Base-by-base conservation (phyloP, 30 jellyfish, hydroid and myxozoan genomes). In the Phacellophora camtschatica region DNA sequence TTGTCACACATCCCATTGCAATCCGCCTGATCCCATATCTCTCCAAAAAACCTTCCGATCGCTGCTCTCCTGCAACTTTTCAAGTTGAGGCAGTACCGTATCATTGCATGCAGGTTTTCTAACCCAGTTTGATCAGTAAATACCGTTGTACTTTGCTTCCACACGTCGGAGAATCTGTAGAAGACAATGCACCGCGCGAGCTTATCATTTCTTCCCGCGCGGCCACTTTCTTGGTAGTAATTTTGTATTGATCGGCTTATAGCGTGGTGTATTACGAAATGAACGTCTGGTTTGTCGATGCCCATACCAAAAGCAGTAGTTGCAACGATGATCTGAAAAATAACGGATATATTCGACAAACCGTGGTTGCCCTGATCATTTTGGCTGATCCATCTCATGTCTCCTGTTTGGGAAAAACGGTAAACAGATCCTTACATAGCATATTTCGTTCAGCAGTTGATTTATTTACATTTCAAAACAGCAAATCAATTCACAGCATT, bases 241-340 rank as follows among this genome's bases (percentile, higher is more conserved):
- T 92, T 92, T 49, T 85, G 97, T 46, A 92, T 73, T 24, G 98
- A 92, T 71, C 81, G 85, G 85, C 98, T 92, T 23, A 86, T 77
- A 6, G 98, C 69, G 76, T 85, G 70, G 58, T 92, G 98, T 31
- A 92, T 92, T 55, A 92, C 97, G 55, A 92, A 92, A 0, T 95
- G 88, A 25, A 92, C 98, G 67, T 85, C 86, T 0, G 98, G 93
- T 68, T 92, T 92, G 85, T 92, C 96, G 48, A 92, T 92, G 39
- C 98, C 98, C 97, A 92, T 86, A 1, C 98, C 98, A 71, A 92
- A 92, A 1, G 97, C 96, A 8, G 82, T 49, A 9, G 98, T 92
- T 4, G 97, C 97, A 20, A 92, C 98, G 27, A 92, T 85, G 1
- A 92, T 97, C 98, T 92, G 56, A 1, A 57, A 66, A 11, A 51